These are phyloP conservation scores for Steatocranus sp. DNA, from an alignment of 2,797 vertebrate genomes.

Conservation along the genomic window DNA sequence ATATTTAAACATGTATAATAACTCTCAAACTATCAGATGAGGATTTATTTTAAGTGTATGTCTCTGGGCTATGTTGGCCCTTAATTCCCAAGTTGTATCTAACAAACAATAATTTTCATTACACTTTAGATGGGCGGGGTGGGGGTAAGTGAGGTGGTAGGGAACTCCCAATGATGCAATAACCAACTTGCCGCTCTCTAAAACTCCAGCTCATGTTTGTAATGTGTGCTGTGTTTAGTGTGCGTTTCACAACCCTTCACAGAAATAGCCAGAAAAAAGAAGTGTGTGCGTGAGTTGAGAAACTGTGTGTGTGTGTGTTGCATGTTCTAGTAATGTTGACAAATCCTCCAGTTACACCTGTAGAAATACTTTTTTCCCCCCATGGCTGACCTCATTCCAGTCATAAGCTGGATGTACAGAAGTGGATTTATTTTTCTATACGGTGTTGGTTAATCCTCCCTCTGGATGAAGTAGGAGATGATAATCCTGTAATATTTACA, in stretches of 20 bases:
- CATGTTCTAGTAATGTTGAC: not conserved
- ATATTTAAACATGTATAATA: not conserved
- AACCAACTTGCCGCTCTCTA: not conserved
- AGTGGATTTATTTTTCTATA: slow-evolving; percentile 70
- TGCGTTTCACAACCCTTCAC: not conserved
- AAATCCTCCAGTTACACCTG: not conserved
- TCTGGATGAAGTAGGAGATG: slow-evolving; percentile 45
- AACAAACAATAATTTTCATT: not conserved
- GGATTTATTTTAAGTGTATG: not conserved
- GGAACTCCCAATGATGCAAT: not conserved
- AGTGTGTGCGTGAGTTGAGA: not conserved
- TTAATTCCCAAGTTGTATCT: not conserved
- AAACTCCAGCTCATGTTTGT: not conserved
- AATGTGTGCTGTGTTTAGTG: not conserved
- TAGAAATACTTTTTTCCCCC: slow-evolving; percentile 3
- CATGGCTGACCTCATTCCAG: slow-evolving; percentile 30
- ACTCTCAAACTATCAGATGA: not conserved
- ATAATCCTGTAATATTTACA: slow-evolving; percentile 70
- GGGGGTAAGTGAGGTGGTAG: not conserved
- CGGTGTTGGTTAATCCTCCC: slow-evolving; percentile 33
- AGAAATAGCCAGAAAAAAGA: not conserved
- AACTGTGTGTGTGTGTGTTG: not conserved
- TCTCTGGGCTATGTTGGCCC: not conserved
- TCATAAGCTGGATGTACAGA: slow-evolving; percentile 45
- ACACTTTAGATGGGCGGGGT: not conserved